A percentile compares a stretch with the other conserved stretches of the same genome.
Conservation (phyloP, 2,113 vertebrate species). For the Xiphorhynchus elegans region DNA sequence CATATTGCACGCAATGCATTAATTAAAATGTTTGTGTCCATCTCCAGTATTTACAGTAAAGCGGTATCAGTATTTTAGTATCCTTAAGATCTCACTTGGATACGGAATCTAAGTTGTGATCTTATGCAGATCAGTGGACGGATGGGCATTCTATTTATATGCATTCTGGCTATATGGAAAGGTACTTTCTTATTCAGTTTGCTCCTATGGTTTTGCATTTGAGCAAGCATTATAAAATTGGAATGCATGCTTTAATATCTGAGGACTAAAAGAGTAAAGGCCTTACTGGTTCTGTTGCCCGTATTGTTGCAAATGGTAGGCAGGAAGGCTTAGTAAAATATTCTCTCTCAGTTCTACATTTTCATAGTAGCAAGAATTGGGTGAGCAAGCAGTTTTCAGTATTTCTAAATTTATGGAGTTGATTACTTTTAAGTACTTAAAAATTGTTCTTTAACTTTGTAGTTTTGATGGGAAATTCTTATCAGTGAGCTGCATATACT, state of each 20-base stretch:
- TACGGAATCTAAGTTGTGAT: background rate
- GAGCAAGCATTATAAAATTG: background rate
- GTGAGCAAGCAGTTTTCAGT: background rate
- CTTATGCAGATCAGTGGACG: fast-evolving
- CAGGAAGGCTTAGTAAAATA: background rate
- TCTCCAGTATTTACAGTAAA: background rate
- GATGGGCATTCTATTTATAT: background rate
- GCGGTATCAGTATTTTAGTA: background rate
- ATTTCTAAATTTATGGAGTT: background rate
- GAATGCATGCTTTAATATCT: background rate
- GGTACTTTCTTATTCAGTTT: background rate
- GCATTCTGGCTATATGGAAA: background rate
- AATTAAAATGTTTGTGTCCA: background rate
- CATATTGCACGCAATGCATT: background rate
- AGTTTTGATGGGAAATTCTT: background rate
- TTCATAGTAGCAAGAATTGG: background rate
- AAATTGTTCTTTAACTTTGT: background rate
- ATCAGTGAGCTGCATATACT: background rate
- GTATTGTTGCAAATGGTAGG: background rate
- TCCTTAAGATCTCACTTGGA: background rate
- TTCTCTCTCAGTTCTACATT: background rate
- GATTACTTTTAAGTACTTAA: background rate
- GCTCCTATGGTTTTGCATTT: background rate
- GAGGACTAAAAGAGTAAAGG: background rate
- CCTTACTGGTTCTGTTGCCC: background rate